These are phyloP conservation scores for Sinonovacula constricta DNA, from an alignment of 1,140 invertebrate genomes.

Conservation along the genomic window DNA sequence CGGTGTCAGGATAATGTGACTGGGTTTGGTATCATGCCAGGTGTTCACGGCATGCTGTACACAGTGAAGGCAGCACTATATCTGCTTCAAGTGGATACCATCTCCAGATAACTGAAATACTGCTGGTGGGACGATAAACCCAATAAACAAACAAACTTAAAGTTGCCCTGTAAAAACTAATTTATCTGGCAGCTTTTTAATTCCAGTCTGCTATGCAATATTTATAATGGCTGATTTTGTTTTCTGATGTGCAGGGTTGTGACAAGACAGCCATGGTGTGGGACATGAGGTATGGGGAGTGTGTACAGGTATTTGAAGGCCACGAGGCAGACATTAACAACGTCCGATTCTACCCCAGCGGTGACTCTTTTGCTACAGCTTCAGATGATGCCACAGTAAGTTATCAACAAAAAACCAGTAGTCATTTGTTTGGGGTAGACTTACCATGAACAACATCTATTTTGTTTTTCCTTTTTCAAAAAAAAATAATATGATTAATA, in stretches of 20 bases:
- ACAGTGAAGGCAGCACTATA: neutral
- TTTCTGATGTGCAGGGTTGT: too few species aligned
- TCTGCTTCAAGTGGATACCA: neutral
- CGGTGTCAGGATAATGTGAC: neutral
- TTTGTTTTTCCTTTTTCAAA: too few species aligned
- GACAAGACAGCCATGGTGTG: slow-evolving; percentile 98
- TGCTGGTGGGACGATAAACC: neutral
- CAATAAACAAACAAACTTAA: neutral
- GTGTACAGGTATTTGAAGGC: slow-evolving; percentile 99
- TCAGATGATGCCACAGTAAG: slow-evolving; percentile 97
- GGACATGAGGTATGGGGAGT: slow-evolving; percentile 99
- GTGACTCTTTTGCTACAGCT: slow-evolving; percentile 98
- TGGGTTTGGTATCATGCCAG: neutral
- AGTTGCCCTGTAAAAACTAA: neutral
- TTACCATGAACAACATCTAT: too few species aligned
- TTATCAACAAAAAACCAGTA: too few species aligned
- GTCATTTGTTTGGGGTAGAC: too few species aligned
- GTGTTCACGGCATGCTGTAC: neutral
- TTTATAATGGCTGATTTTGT: too few species aligned
- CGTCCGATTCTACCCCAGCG: slow-evolving; percentile 99
- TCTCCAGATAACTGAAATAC: neutral
- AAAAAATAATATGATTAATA: too few species aligned
- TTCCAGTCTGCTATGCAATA: too few species aligned
- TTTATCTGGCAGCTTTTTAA: too few species aligned
- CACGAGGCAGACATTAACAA: slow-evolving; percentile 99